Conservation (phyloP, 2,888 invertebrate species). For the Onthophagus sagittarius region DNA sequence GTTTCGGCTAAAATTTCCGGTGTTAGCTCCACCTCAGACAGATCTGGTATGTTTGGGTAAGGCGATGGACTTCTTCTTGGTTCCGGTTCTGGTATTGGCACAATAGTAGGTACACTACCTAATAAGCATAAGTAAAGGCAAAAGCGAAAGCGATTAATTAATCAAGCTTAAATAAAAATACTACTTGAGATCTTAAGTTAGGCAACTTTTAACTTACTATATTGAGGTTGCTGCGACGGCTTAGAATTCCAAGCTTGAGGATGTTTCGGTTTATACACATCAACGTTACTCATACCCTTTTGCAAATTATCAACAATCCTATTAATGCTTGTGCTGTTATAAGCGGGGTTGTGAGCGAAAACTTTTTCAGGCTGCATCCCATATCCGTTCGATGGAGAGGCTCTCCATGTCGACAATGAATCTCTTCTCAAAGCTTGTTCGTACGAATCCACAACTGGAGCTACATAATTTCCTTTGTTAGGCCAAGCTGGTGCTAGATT, state of each 20-base stretch:
- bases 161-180: too few species aligned
- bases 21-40: too few species aligned
- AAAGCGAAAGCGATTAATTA: neutral
- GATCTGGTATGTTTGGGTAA: constrained; percentile 42
- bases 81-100: neutral
- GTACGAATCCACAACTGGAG: constrained; percentile 45
- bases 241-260: constrained; percentile 51
- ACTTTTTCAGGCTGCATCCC: constrained; percentile 27
- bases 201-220: constrained; percentile 40
- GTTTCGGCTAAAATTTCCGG: constrained; percentile 28
- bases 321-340: constrained; percentile 48
- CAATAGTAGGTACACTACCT: constrained; percentile 16
- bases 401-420: constrained; percentile 39
- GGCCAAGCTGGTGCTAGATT: constrained; percentile 46
- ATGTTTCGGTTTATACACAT: constrained; percentile 50
- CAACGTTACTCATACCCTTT: constrained; percentile 43
- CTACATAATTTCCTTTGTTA: constrained; percentile 41
- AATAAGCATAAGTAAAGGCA: constrained; percentile 13
- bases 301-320: constrained; percentile 46
- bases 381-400: constrained; percentile 27
- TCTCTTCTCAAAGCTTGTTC: constrained; percentile 43
- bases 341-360: constrained; percentile 44
- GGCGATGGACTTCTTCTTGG: constrained; percentile 34
- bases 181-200: neutral
- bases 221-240: constrained; percentile 36